Conservation (phyloP, 2,113 vertebrate genomes). For the Tyrannus savana region DNA sequence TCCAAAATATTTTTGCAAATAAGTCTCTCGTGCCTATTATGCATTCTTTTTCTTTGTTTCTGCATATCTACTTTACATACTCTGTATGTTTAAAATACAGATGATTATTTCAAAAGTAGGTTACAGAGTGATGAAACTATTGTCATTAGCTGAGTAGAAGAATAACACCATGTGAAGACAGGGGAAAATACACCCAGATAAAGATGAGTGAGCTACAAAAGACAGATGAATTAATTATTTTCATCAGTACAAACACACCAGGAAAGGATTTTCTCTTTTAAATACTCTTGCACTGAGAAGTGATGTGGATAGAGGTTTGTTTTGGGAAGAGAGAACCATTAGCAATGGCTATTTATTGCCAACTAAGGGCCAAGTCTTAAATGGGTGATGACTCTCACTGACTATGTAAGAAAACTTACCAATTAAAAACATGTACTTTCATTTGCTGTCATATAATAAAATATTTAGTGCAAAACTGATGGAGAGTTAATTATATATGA, state of each 20-base stretch:
- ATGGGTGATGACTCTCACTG: not conserved
- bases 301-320: not conserved
- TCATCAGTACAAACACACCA: not conserved
- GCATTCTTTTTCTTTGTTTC: not conserved
- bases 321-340: not conserved
- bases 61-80: not conserved
- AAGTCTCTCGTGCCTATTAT: not conserved
- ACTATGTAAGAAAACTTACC: not conserved
- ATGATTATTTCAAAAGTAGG: slow-evolving; percentile 16
- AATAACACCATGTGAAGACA: not conserved
- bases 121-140: not conserved
- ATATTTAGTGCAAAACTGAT: not conserved
- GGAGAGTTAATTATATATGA: not conserved
- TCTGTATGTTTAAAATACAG: not conserved
- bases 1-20: not conserved
- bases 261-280: not conserved
- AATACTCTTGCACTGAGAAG: not conserved
- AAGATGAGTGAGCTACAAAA: not conserved
- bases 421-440: not conserved
- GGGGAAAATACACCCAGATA: not conserved
- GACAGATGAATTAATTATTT: not conserved
- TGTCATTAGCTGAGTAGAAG: not conserved
- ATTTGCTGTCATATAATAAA: not conserved
- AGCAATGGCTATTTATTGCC: not conserved
- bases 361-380: not conserved